These are phyloP conservation scores for Monodelphis domestica DNA, from an alignment of 2,797 vertebrate species.

Conservation along the genomic window DNA sequence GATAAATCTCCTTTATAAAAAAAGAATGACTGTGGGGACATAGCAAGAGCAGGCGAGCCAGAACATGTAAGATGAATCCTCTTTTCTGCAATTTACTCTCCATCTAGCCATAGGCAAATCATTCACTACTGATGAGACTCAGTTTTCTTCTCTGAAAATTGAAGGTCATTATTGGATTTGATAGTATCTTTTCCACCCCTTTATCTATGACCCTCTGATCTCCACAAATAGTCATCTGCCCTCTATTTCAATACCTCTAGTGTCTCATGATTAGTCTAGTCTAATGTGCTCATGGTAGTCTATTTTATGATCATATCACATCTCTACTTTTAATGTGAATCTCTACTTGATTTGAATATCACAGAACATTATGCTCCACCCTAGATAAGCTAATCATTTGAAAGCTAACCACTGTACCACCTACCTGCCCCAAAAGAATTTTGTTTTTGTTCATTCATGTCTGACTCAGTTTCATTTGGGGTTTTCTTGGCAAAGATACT, in stretches of 20 bases:
- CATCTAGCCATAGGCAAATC: not conserved
- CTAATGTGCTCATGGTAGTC: too few relatives aligned
- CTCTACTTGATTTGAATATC: not conserved
- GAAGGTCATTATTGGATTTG: not conserved
- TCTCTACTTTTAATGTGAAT: not conserved
- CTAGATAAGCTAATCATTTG: too few relatives aligned
- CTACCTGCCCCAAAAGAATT: too few relatives aligned
- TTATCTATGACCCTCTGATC: not conserved
- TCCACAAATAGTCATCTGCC: not conserved
- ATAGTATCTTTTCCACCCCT: not conserved
- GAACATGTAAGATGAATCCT: not conserved
- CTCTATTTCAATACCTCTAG: not conserved
- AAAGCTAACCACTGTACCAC: too few relatives aligned
- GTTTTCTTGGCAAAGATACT: too few relatives aligned
- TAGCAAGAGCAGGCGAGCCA: not conserved
- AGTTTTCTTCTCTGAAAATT: not conserved
- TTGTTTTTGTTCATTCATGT: too few relatives aligned
- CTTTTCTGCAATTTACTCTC: not conserved
- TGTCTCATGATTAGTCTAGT: not conserved
- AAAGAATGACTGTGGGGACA: not conserved
- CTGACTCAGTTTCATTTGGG: too few relatives aligned
- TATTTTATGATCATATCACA: not conserved
- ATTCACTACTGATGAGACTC: not conserved
- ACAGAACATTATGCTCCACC: not conserved
- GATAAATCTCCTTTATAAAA: not conserved